A percentile compares a stretch with the other conserved stretches of the same genome.
phyloP scores from a whole-genome alignment of 2,797 vertebrate genomes.

The Acanthurus tractus region DNA sequence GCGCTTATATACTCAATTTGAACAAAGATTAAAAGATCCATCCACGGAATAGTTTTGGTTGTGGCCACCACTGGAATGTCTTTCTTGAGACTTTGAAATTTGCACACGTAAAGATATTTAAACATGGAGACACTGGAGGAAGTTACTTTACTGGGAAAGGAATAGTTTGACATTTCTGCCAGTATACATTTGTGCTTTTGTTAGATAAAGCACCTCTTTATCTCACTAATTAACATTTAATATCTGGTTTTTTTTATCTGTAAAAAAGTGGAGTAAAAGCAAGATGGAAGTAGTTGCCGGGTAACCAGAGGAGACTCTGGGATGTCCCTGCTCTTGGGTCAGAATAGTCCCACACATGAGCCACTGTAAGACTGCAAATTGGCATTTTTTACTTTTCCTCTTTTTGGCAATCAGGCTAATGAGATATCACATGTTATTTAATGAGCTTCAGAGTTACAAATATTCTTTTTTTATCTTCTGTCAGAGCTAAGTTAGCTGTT shows the following conservation, averaged over 20 bases:
- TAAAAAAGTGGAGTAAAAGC: neutral
- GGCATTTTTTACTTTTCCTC: neutral
- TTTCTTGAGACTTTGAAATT: neutral
- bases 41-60: neutral
- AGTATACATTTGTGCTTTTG: neutral
- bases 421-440: too few species aligned
- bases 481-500: neutral
- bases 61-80: neutral
- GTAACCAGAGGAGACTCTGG: neutral
- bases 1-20: conserved; percentile 5
- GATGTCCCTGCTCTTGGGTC: neutral
- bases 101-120: neutral
- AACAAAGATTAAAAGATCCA: conserved; percentile 1
- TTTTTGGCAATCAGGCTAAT: conserved; percentile 8
- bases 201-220: neutral
- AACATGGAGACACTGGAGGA: neutral
- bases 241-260: neutral
- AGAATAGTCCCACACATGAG: neutral
- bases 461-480: neutral
- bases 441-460: neutral
- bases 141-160: neutral
- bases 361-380: neutral
- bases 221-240: neutral
- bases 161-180: neutral
- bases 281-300: neutral